A percentile compares a stretch with the other conserved stretches of the same genome.
Evolutionary conservation across 2,888 invertebrate species (phyloP).

Genomic region (Clanis bilineata): DNA sequence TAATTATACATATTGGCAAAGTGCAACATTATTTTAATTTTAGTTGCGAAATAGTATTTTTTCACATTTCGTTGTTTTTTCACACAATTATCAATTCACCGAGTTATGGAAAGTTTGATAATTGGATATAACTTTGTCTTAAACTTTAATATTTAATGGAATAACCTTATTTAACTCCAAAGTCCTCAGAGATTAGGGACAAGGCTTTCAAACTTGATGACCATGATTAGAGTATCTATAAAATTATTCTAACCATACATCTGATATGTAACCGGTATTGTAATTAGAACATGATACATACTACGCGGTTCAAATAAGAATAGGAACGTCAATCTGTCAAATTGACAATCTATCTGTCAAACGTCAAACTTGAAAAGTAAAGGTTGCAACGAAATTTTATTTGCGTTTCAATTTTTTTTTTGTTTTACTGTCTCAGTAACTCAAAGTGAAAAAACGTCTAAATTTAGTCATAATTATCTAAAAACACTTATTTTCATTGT

Average conservation of each 20-base stretch:
- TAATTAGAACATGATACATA: background rate
- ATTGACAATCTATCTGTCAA: too few species aligned
- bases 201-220: background rate
- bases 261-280: background rate
- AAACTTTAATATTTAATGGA: too few species aligned
- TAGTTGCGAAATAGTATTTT: background rate
- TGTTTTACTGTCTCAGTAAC: too few species aligned
- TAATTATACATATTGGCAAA: background rate
- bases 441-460: too few species aligned
- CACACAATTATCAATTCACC: background rate
- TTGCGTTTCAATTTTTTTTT: too few species aligned
- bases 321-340: too few species aligned
- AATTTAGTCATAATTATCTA: too few species aligned
- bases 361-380: too few species aligned
- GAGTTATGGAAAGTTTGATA: background rate
- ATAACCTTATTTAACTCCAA: background rate
- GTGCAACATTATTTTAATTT: background rate
- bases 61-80: background rate
- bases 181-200: constrained; percentile 1
- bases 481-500: too few species aligned
- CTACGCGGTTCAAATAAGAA: too few species aligned
- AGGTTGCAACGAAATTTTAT: too few species aligned
- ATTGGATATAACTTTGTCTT: too few species aligned
- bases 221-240: background rate
- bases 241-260: background rate